Evolutionary conservation across 2,888 invertebrate genomes (phyloP), one percentile per base, ranked within the genome.

Genomic region (Choristoneura rosaceana): DNA sequence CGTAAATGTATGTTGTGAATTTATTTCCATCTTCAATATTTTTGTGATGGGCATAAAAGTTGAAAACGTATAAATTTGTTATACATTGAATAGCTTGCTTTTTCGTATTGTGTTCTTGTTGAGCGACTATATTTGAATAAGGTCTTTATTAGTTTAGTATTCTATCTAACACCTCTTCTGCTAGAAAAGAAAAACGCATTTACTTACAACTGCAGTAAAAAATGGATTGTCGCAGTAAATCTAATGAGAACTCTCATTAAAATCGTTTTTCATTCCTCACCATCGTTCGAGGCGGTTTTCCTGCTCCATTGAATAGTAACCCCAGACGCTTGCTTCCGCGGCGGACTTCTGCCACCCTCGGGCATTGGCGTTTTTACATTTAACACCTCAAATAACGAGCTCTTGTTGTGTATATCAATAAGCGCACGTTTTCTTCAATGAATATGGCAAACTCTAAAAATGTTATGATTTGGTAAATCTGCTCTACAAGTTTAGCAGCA

Each of bases 181-280:
- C 52, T 52, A 14, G 14, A 14, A 47, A n/a, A 47, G 4, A 17
- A 52, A 52, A 47, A 12, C 14, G 8, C 33, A 15, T 60, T 14
- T 55, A 55, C 61, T 59, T 25, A 55, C 25, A 25, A 25, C 55
- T 25, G 55, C 25, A 25, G 25, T 25, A 55, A 70, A 45, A 74
- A 71, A 65, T 74, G 76, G 75, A 79, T 80, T 79, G 79, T 80
- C 77, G 71, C 76, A 79, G 81, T 80, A 77, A 82, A 85, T 86
- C 77, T 88, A 89, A 89, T 86, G 88, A 88, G 88, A 80, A 81
- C 76, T 81, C 86, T 90, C 89, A 88, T 91, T 91, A 90, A 85
- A 81, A 75, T 77, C 77, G 80, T 83, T 89, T 87, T 87, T 86
- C 84, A 85, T 82, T 83, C 78, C 76, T 80, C 79, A 74, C 79